phyloP scores from a whole-genome alignment of 64 coral and sea anemone genomes.

The Astreopora myriophthalma region DNA sequence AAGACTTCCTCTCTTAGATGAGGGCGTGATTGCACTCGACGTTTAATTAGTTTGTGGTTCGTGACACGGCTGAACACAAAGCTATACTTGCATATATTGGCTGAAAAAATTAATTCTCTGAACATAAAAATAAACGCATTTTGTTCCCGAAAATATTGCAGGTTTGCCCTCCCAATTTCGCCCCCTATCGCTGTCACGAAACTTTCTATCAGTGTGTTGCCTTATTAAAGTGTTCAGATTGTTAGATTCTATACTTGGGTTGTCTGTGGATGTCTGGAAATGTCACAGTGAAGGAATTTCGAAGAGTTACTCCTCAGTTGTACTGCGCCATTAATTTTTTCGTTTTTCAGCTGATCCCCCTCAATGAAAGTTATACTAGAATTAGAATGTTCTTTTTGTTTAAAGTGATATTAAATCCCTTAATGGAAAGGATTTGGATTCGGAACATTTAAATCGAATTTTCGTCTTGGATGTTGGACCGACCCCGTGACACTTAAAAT shows the following conservation, averaged over 20 bases:
- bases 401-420: not conserved
- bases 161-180: too few species aligned
- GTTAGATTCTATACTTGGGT: slow-evolving; percentile 1
- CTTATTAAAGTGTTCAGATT: not conserved
- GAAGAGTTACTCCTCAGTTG: too few species aligned
- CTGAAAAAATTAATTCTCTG: not conserved
- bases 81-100: not conserved
- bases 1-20: not conserved
- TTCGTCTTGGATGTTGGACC: not conserved
- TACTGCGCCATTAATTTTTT: too few species aligned
- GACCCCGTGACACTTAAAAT: not conserved
- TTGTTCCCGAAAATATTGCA: too few species aligned
- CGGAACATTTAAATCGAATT: not conserved
- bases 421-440: not conserved
- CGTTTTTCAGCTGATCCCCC: not conserved
- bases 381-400: not conserved
- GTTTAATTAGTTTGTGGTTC: not conserved
- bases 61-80: not conserved
- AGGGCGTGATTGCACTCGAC: not conserved
- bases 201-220: not conserved
- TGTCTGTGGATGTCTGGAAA: too few species aligned
- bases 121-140: too few species aligned
- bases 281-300: too few species aligned
- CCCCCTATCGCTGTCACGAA: slow-evolving; percentile 25
- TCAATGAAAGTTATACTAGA: not conserved